Base-by-base conservation (phyloP, 2,888 invertebrate genomes). In the Cosmorhoe ocellata region DNA sequence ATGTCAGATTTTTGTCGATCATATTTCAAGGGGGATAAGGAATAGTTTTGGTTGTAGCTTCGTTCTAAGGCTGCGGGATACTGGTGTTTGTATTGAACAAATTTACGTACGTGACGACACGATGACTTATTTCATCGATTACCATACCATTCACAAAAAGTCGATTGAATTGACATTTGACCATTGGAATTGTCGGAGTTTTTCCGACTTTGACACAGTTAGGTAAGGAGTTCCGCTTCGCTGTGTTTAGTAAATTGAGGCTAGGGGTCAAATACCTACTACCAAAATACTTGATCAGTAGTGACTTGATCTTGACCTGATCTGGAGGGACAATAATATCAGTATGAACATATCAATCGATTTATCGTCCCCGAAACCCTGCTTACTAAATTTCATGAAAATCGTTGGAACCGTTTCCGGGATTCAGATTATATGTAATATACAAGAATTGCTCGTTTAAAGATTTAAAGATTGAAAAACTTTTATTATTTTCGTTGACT, bases 71-170 rank as follows among this genome's bases (percentile, higher is more conserved):
- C 2, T 3, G 22, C 1, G 5, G 6, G 6, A 22, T 11, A 11
- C 2, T 22, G 18, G 4, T 12, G 6, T 24, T 28, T 34, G 50
- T 44, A 61, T 64, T 51, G 66, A 63, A 66, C 56, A 65, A 67
- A 67, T 75, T 66, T 67, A 66, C 63, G 66, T 71, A 81, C 81
- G 81, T 82, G 79, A 72, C 73, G 69, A 61, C 61, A 42, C 67
- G 61, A 61, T 76, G 69, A 61, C 58, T 58, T 59, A 64, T 69
- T 63, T 57, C 64, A 69, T 69, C 58, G 63, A 63, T 53, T 60
- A 58, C 61, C 70, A 71, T 60, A 58, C 61, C 70, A 71, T 74
- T 74, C 65, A 71, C 65, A 78, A 76, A 76, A 77, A 74, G 55
- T 30, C 63, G 66, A 73, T 76, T 67, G 73, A 64, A 69, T 68